These are phyloP conservation scores for Campylomormyrus numenius DNA, from an alignment of 2,113 vertebrate genomes.

Conservation along the genomic window DNA sequence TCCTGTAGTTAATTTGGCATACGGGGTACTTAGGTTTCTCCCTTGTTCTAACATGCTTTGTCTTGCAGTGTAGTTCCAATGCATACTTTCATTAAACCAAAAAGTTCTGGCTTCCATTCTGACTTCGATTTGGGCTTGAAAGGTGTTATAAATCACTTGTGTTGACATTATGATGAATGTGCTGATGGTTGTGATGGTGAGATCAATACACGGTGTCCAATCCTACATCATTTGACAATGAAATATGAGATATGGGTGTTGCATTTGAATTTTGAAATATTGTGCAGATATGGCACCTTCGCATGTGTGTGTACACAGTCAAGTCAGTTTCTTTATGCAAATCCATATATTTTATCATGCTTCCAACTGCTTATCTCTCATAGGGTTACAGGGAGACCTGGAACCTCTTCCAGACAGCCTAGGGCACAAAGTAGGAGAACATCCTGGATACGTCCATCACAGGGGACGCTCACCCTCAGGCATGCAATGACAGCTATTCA, in stretches of 20 bases:
- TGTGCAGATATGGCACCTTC: not conserved
- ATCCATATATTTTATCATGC: not conserved
- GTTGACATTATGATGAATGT: not conserved
- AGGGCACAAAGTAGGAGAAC: not conserved
- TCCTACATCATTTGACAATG: not conserved
- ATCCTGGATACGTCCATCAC: not conserved
- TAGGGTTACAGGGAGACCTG: not conserved
- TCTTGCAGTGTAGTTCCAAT: not conserved
- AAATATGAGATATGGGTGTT: not conserved
- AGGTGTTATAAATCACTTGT: not conserved
- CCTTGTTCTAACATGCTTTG: not conserved
- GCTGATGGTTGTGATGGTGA: not conserved
- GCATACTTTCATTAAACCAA: not conserved
- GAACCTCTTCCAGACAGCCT: not conserved
- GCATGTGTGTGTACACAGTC: not conserved
- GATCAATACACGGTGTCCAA: not conserved
- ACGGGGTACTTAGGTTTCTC: not conserved
- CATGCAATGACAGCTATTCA: not conserved
- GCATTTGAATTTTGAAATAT: not conserved
- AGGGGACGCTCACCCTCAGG: not conserved
- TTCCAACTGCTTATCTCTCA: not conserved
- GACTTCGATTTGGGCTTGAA: not conserved
- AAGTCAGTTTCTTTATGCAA: not conserved
- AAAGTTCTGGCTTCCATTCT: not conserved
- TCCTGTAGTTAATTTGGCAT: not conserved